Base-by-base conservation (phyloP, 2,113 vertebrate species). In the Cichladusa arquata region DNA sequence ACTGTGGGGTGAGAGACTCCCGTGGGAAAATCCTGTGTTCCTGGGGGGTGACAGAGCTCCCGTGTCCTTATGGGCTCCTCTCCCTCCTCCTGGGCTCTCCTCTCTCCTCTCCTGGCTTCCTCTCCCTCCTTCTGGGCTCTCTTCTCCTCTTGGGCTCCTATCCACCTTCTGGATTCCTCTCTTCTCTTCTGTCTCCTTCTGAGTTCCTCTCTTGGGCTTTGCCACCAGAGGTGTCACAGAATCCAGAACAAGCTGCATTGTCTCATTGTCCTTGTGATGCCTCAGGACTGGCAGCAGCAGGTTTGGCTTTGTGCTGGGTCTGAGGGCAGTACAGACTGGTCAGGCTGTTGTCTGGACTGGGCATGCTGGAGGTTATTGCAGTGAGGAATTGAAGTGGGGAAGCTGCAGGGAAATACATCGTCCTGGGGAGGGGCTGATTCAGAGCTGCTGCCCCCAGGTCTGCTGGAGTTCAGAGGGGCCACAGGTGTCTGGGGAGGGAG, bases 1-100 rank as follows among this genome's bases (percentile, higher is more conserved):
- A 99, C 96, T 99, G 99, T 13, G 93, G 98, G 72, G 99, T 99
- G 90, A 97, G 98, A 19, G 34, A 13, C 4, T 34, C 9, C 19
- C 0, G 0, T 12, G 26, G 38, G 53, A 24, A 45, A 51, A 60
- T 1, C 45, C 23, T 5, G 0, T 23, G 4, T 9, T 66, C 23
- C 69, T n/a, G 33, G 0, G 6, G 28, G 4, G 23, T 19, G 29
- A 13, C 23, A 15, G 66, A 17, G 31, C 23, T 69, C 20, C 28
- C 40, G 18, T 31, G 34, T 42, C 25, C 14, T 40, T 7, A 5
- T 24, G 16, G 56, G 33, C 24, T 48, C 18, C 20, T 53, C 33
- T 31, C 25, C 19, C 16, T 29, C 8, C 31, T 67, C 7, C 20
- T 56, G 40, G n/a, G 17, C 51, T 47, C n/a, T 15, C 12, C 19